These are phyloP conservation scores for Chelonus insularis DNA, from an alignment of 1,140 invertebrate species.

Conservation along the genomic window DNA sequence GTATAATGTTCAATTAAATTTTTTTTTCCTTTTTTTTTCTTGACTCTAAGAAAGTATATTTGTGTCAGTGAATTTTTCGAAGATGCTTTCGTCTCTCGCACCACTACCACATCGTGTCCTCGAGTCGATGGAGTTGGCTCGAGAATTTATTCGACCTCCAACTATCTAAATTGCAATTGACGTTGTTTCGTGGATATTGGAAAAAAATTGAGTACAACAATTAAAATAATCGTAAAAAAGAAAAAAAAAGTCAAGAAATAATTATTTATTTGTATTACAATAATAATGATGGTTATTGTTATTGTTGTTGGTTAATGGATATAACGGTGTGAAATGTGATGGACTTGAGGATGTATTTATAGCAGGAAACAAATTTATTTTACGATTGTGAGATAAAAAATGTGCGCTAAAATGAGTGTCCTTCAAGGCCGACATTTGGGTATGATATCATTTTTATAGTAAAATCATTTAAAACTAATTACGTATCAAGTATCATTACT, in stretches of 20 bases:
- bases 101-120: no score
- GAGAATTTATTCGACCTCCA: conserved; percentile 22
- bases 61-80: conserved; percentile 3
- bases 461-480: no score
- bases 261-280: no score
- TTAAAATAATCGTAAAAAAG: no score
- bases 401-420: conserved; percentile 60
- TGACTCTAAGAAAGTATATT: no score
- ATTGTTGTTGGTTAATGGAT: not conserved
- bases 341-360: not conserved
- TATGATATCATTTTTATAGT: conserved; percentile 45
- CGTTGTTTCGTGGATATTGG: conserved; percentile 1
- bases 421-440: conserved; percentile 58
- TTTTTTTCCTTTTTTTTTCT: no score
- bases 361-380: not conserved
- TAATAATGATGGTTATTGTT: not conserved
- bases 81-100: conserved; percentile 17
- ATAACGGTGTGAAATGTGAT: not conserved
- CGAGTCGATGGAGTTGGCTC: conserved; percentile 28
- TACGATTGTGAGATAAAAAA: conserved; percentile 23
- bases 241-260: not conserved
- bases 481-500: no score
- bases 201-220: no score
- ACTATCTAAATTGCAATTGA: conserved; percentile 26
- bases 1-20: not conserved